Evolutionary conservation across 2,113 vertebrate genomes (phyloP).

Genomic region (Camelus bactrianus): DNA sequence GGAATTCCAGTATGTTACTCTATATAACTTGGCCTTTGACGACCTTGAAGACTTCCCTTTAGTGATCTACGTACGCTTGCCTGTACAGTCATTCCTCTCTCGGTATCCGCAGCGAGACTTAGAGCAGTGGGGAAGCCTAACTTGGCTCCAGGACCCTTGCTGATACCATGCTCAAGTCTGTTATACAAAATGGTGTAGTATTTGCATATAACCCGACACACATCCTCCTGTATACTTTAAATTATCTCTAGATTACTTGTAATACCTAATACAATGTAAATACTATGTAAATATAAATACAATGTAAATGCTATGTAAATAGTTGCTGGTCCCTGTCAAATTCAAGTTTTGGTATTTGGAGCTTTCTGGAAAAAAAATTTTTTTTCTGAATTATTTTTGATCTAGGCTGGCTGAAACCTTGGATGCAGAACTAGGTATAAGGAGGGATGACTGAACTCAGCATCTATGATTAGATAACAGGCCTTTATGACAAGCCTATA

Average conservation of each 20-base stretch:
- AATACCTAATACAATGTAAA: no score
- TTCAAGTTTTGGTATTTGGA: no score
- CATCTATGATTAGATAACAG: conserved; percentile 7
- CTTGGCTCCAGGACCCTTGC: neutral
- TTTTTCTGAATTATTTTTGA: neutral
- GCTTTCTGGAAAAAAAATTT: no score
- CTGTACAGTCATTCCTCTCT: neutral
- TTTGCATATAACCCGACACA: neutral
- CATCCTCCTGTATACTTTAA: neutral
- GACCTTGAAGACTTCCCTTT: conserved; percentile 8
- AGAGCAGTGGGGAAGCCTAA: no score
- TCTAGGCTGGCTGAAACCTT: neutral
- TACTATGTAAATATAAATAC: no score
- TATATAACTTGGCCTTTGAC: conserved; percentile 19
- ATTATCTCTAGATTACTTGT: neutral
- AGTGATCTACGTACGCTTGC: neutral
- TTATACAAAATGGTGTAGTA: neutral
- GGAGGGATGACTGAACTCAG: neutral
- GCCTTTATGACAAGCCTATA: neutral
- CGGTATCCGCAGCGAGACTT: neutral
- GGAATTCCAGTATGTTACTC: conserved; percentile 6
- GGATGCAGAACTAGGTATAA: neutral
- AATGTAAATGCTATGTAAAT: no score
- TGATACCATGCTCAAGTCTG: neutral
- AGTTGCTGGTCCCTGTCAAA: no score